phyloP scores from a whole-genome alignment of 2,797 vertebrate species.

The Borostomias antarcticus region DNA sequence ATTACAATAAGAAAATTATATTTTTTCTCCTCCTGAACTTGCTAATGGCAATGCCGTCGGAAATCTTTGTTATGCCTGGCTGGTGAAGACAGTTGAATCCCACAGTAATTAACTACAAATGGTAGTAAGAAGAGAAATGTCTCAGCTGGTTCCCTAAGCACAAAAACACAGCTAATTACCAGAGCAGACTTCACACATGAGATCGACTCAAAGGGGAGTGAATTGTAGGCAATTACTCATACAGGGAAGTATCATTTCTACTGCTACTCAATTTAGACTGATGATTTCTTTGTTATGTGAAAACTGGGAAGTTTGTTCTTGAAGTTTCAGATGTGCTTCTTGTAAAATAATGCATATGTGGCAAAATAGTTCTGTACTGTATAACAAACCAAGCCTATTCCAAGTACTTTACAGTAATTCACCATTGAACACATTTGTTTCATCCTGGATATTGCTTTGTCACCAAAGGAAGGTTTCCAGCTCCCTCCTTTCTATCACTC shows the following conservation, averaged over 20 bases:
- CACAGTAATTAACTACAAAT: slow-evolving; percentile 79
- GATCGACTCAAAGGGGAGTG: slow-evolving; percentile 78
- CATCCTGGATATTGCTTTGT: slow-evolving; percentile 1
- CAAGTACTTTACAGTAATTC: not conserved
- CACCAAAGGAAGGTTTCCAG: not conserved
- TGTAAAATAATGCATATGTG: slow-evolving; percentile 26
- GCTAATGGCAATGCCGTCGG: slow-evolving; percentile 68
- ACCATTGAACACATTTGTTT: not conserved
- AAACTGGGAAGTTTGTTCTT: not conserved
- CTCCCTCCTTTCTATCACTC: too few species aligned
- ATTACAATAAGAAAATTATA: slow-evolving; percentile 56
- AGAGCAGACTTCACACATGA: slow-evolving; percentile 77
- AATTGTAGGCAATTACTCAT: slow-evolving; percentile 76
- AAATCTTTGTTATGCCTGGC: slow-evolving; percentile 74
- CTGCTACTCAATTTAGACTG: slow-evolving; percentile 58
- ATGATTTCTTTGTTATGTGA: slow-evolving; percentile 26
- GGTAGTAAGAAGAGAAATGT: slow-evolving; percentile 43
- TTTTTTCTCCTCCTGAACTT: slow-evolving; percentile 46
- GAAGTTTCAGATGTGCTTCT: slow-evolving; percentile 38
- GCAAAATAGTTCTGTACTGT: not conserved
- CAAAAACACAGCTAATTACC: slow-evolving; percentile 81
- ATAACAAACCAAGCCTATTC: not conserved
- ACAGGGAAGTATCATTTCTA: slow-evolving; percentile 72
- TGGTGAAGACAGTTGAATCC: slow-evolving; percentile 72
- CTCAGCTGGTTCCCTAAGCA: slow-evolving; percentile 77